These are phyloP conservation scores for Carassius gibelio DNA, from an alignment of 2,113 vertebrate genomes.

Conservation along the genomic window DNA sequence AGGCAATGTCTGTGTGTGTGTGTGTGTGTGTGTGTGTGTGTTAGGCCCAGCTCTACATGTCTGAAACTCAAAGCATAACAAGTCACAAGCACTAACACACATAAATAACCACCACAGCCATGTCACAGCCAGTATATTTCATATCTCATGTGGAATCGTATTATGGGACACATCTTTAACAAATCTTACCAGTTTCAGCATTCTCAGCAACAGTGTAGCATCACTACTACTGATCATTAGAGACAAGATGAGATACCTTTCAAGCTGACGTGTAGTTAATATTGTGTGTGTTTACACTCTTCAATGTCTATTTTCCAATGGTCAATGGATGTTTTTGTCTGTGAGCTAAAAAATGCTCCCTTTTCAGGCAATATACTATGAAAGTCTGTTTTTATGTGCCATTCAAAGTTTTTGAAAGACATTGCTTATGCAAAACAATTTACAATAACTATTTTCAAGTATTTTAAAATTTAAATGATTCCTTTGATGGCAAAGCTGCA, in stretches of 20 bases:
- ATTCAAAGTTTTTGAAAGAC: no score
- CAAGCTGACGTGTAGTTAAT: background rate
- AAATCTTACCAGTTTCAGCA: background rate
- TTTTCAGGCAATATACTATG: background rate
- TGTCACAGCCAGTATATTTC: background rate
- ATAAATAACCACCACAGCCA: constrained; percentile 2
- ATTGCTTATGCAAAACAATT: no score
- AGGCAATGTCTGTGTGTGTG: constrained; percentile 31
- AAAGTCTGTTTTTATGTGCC: background rate
- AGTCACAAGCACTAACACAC: constrained; percentile 8
- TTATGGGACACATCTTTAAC: background rate
- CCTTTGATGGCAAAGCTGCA: no score
- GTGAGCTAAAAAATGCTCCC: background rate
- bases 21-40: background rate
- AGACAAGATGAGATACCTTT: background rate
- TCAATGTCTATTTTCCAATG: background rate
- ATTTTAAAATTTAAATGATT: no score
- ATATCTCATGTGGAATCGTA: background rate
- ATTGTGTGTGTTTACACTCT: background rate
- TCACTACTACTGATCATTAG: background rate
- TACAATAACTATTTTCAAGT: no score
- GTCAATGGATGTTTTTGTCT: background rate
- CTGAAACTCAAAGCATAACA: constrained; percentile 22
- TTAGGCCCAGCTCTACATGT: constrained; percentile 4
- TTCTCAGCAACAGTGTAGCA: background rate